These are phyloP conservation scores for Okapia johnstoni DNA, from an alignment of 2,113 vertebrate species.

Conservation along the genomic window DNA sequence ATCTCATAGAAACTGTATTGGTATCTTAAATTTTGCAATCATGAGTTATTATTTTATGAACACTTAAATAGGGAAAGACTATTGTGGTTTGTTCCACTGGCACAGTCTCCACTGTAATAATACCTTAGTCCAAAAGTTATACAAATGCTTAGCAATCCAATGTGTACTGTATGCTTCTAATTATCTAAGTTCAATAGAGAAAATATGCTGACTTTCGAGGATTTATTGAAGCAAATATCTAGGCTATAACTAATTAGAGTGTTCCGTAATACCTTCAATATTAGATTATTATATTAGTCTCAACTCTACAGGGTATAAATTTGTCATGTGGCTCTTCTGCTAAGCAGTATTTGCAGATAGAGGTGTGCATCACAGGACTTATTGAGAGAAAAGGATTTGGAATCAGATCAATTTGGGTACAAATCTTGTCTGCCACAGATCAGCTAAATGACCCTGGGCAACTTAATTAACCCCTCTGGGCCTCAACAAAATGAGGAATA, in stretches of 20 bases:
- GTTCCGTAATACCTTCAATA: conserved; percentile 13
- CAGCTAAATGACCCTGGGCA: conserved; percentile 4
- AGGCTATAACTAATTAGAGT: conserved; percentile 44
- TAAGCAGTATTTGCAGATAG: conserved; percentile 20
- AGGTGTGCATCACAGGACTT: not conserved
- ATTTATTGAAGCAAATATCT: conserved; percentile 44
- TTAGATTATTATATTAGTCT: conserved; percentile 39
- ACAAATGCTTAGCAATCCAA: not conserved
- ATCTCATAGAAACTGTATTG: not conserved
- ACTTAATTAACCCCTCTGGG: conserved; percentile 38
- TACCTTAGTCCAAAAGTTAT: not conserved
- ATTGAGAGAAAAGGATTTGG: conserved; percentile 40
- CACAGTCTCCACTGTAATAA: not conserved
- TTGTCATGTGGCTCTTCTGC: conserved; percentile 26
- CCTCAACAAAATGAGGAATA: not conserved
- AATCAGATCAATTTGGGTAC: conserved; percentile 45
- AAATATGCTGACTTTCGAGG: conserved; percentile 2
- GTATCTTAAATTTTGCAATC: not conserved
- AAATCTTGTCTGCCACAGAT: conserved; percentile 28
- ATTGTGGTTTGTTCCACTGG: not conserved
- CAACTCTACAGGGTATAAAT: conserved; percentile 34
- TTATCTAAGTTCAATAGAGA: conserved; percentile 35
- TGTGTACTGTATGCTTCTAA: not conserved
- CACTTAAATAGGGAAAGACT: not conserved
- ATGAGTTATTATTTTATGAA: not conserved